Conservation (phyloP, 2,113 vertebrate species). For the Rhodinocichla rosea region DNA sequence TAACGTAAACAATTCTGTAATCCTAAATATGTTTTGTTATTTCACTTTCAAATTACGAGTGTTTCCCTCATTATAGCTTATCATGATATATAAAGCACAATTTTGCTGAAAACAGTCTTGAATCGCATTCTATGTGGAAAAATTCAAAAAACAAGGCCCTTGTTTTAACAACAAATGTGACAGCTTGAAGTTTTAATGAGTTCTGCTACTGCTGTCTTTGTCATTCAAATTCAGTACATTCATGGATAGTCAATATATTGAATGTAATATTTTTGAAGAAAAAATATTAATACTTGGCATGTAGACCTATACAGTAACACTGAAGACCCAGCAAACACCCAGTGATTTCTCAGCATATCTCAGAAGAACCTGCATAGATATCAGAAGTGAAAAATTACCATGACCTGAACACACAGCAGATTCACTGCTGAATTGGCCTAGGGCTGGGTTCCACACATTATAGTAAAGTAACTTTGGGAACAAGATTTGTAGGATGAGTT, state of each 20-base stretch:
- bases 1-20: fast-evolving
- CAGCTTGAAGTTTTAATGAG: neutral
- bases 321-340: neutral
- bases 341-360: neutral
- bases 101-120: constrained; percentile 71
- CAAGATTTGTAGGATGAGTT: neutral
- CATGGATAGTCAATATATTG: neutral
- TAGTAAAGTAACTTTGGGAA: neutral
- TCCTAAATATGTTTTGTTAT: constrained; percentile 67
- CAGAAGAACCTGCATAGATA: neutral
- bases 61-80: constrained; percentile 72
- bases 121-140: constrained; percentile 52
- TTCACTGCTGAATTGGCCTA: neutral
- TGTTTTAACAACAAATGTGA: constrained; percentile 52
- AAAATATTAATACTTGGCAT: neutral
- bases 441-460: neutral
- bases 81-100: constrained; percentile 77
- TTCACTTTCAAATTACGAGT: constrained; percentile 79
- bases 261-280: neutral
- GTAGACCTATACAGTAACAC: neutral
- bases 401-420: neutral
- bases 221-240: neutral
- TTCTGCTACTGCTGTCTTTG: neutral
- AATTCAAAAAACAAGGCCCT: constrained; percentile 19
- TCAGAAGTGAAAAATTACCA: neutral